phyloP scores from a whole-genome alignment of 2,797 vertebrate genomes.

The Schizothorax lantsangensis region DNA sequence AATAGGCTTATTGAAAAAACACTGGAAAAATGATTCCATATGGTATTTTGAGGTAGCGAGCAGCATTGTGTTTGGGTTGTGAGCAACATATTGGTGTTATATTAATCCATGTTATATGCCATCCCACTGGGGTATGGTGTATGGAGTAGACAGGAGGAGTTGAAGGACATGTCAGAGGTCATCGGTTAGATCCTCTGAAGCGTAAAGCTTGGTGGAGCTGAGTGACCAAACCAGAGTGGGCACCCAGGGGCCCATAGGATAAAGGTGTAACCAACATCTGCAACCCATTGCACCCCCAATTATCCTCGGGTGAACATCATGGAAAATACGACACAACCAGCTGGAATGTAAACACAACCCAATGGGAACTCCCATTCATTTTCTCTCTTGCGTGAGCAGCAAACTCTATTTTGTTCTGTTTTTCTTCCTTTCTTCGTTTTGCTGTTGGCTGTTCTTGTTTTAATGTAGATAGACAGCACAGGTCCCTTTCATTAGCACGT shows the following conservation, averaged over 20 bases:
- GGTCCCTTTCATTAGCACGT: constrained; percentile 2
- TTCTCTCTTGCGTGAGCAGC: constrained; percentile 45
- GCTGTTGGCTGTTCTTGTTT: constrained; percentile 25
- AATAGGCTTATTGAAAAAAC: not conserved
- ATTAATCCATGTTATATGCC: constrained; percentile 9
- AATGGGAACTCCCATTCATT: constrained; percentile 61
- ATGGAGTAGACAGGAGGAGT: not conserved
- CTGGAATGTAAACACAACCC: constrained; percentile 66
- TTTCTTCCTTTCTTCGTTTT: constrained; percentile 2
- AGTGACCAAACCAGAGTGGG: constrained; percentile 37
- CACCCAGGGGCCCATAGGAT: constrained; percentile 42
- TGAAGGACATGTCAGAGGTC: constrained; percentile 19
- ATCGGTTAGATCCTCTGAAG: constrained; percentile 14
- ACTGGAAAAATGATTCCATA: not conserved
- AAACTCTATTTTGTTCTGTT: constrained; percentile 29
- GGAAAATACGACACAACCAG: constrained; percentile 63
- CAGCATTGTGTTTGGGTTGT: not conserved
- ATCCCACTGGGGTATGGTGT: not conserved
- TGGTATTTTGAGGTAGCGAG: not conserved
- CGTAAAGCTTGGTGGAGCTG: not conserved
- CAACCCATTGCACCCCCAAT: constrained; percentile 64
- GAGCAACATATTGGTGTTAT: constrained; percentile 12
- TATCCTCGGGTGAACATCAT: constrained; percentile 63
- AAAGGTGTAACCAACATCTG: constrained; percentile 65
- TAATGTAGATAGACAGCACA: constrained; percentile 11